Conservation (phyloP, 2,888 invertebrate species). For the Aphidius colemani region DNA sequence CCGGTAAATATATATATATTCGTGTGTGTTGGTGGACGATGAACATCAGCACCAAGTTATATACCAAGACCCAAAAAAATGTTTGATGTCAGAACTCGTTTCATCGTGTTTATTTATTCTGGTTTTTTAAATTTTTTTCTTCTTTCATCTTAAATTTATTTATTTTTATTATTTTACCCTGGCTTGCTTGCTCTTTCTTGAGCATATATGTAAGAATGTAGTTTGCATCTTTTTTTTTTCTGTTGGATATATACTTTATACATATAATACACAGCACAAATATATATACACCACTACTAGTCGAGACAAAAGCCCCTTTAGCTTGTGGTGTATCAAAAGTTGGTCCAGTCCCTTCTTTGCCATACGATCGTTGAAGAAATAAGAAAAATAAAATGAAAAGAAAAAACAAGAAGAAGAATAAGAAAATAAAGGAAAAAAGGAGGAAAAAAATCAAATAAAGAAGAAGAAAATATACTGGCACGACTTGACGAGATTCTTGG, state of each 20-base stretch:
- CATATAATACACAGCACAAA: too few species aligned
- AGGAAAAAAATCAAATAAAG: conserved; percentile 6
- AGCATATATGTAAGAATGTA: background rate
- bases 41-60: too few species aligned
- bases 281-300: background rate
- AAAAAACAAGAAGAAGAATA: background rate
- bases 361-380: conserved; percentile 17
- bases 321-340: conserved; percentile 21
- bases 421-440: background rate
- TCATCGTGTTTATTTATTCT: background rate
- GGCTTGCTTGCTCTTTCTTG: conserved; percentile 18
- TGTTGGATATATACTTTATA: background rate
- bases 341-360: conserved; percentile 6
- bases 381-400: conserved; percentile 1
- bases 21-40: too few species aligned
- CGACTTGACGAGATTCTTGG: conserved; percentile 20
- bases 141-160: too few species aligned
- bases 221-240: too few species aligned
- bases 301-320: conserved; percentile 19
- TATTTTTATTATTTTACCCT: too few species aligned
- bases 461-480: conserved; percentile 13
- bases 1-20: too few species aligned
- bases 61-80: background rate
- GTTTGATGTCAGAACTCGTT: background rate
- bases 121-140: conserved; percentile 15